These are phyloP conservation scores for Lophotriccus pileatus DNA, from an alignment of 2,797 vertebrate genomes.

Conservation along the genomic window DNA sequence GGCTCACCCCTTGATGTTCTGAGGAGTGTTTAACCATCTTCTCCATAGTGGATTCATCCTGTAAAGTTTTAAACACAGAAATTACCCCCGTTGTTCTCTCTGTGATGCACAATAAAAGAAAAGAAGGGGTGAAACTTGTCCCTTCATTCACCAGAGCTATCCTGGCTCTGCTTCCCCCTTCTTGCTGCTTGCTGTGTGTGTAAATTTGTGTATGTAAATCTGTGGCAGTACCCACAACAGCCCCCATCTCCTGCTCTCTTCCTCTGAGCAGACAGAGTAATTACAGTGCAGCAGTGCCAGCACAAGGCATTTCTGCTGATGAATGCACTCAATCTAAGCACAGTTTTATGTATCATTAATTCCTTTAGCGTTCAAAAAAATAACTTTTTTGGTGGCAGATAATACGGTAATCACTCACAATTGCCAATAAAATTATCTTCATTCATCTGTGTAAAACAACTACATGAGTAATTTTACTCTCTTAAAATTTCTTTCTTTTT, in stretches of 20 bases:
- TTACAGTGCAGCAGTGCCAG: constrained; percentile 85
- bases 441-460: constrained; percentile 91
- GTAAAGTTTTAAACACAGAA: neutral
- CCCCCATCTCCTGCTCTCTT: constrained; percentile 79
- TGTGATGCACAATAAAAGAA: neutral
- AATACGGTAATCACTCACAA: constrained; percentile 97
- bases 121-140: neutral
- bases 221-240: neutral
- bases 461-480: constrained; percentile 53
- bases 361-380: constrained; percentile 82
- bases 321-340: constrained; percentile 88
- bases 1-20: neutral
- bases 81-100: neutral
- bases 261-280: constrained; percentile 80
- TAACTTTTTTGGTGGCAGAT: constrained; percentile 83
- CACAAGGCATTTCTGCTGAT: constrained; percentile 80
- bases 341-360: constrained; percentile 93
- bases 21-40: neutral
- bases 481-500: neutral
- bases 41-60: neutral
- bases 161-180: neutral
- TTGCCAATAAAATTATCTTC: constrained; percentile 84
- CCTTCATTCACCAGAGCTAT: neutral
- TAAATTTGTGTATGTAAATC: constrained; percentile 80
- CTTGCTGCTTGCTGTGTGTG: too few relatives aligned